Percentiles rank a stretch among this genome's conserved stretches.
These are phyloP conservation scores for Cryptocephalus moraei DNA, from an alignment of 2,888 invertebrate species.

Conservation along the genomic window DNA sequence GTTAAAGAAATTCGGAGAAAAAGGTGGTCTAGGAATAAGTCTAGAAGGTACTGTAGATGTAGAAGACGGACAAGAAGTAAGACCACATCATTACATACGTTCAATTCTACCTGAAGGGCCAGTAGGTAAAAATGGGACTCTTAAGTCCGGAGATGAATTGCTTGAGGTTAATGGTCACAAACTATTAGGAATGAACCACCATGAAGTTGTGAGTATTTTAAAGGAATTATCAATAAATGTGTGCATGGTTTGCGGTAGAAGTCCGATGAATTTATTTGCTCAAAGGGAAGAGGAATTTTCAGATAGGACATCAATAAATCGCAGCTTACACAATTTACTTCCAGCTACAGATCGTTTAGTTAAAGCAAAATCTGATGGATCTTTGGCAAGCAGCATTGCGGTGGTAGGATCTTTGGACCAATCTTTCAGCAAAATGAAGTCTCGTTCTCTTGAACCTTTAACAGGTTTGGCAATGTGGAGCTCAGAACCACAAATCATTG, in stretches of 20 bases:
- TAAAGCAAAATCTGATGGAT: constrained; percentile 89
- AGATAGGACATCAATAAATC: constrained; percentile 38
- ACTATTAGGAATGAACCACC: constrained; percentile 83
- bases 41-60: constrained; percentile 98
- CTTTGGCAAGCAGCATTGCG: constrained; percentile 58
- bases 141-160: constrained; percentile 92
- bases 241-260: constrained; percentile 79
- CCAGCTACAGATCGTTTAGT: constrained; percentile 61
- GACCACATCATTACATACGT: constrained; percentile 97
- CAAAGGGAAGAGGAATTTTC: constrained; percentile 27
- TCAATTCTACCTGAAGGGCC: constrained; percentile 97
- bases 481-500: constrained; percentile 91
- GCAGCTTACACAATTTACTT: constrained; percentile 53
- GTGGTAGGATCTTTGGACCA: constrained; percentile 42
- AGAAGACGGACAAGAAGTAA: constrained; percentile 89
- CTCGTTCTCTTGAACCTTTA: constrained; percentile 92
- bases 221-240: constrained; percentile 86
- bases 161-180: constrained; percentile 87
- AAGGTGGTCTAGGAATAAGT: constrained; percentile 93
- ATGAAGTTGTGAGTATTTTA: constrained; percentile 87
- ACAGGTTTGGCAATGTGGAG: constrained; percentile 98
- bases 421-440: constrained; percentile 58
- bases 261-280: constrained; percentile 34
- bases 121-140: constrained; percentile 81
- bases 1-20: constrained; percentile 74